Conservation (phyloP, 2,113 vertebrate genomes). For the Rhombomys opimus region DNA sequence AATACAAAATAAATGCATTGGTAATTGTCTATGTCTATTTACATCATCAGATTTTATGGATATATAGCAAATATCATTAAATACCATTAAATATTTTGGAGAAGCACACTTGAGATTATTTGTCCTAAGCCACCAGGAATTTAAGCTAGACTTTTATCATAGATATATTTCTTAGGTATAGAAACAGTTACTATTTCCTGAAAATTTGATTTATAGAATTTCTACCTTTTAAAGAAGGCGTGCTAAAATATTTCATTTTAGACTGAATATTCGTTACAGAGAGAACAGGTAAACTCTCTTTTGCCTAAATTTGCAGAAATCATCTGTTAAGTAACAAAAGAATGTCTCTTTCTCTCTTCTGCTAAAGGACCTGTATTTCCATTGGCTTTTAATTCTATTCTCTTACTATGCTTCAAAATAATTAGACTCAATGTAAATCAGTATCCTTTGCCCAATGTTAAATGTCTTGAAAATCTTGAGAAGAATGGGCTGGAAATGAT, state of each 20-base stretch:
- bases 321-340: background rate
- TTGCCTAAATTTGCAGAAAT: background rate
- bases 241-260: background rate
- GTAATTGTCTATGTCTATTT: background rate
- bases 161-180: slow-evolving; percentile 30
- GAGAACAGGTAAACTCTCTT: background rate
- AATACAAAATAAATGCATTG: background rate
- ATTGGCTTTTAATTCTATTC: background rate
- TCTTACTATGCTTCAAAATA: slow-evolving; percentile 7
- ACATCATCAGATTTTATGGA: background rate
- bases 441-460: background rate
- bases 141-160: background rate
- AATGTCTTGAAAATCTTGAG: slow-evolving; percentile 45
- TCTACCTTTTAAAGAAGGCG: background rate
- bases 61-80: background rate
- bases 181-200: background rate
- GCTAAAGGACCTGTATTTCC: background rate
- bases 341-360: background rate
- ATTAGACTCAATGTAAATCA: background rate
- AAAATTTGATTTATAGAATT: background rate
- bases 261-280: background rate
- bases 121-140: background rate
- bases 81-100: background rate
- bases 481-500: background rate
- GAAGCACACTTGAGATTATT: background rate